Percentiles rank a stretch among this genome's conserved stretches.
Evolutionary conservation across 2,888 invertebrate genomes (phyloP).

Genomic region (Nomada fucata): DNA sequence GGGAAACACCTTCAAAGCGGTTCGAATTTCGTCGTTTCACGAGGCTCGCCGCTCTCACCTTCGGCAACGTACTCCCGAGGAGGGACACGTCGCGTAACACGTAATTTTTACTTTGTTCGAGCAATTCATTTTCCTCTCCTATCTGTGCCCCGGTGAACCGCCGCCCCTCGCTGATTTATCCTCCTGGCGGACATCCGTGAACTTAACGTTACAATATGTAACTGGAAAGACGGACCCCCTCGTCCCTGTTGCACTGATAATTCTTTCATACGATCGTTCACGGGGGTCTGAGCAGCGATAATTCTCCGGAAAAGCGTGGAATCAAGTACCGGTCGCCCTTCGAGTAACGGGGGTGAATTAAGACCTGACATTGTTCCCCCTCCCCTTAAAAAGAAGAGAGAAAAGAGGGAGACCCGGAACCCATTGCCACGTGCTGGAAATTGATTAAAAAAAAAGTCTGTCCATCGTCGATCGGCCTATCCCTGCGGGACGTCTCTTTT

Average conservation of each 20-base stretch:
- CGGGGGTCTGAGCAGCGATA: neutral
- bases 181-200: neutral
- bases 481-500: constrained; percentile 55
- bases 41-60: constrained; percentile 48
- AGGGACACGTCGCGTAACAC: constrained; percentile 47
- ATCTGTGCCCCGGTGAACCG: neutral
- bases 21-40: constrained; percentile 59
- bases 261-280: neutral
- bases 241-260: too few relatives aligned
- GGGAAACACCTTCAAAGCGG: constrained; percentile 58
- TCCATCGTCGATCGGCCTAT: constrained; percentile 26
- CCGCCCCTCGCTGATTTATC: neutral
- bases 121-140: constrained; percentile 44
- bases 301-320: neutral
- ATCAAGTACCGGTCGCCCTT: neutral
- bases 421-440: constrained; percentile 33
- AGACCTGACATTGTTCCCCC: constrained; percentile 8
- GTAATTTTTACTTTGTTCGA: constrained; percentile 59
- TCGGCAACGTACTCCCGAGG: constrained; percentile 34
- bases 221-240: neutral
- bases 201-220: neutral
- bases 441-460: constrained; percentile 55
- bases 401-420: neutral
- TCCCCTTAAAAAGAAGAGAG: too few relatives aligned
- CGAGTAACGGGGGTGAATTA: neutral